Evolutionary conservation across 53 echinoderm and acorn worm genomes (phyloP), one percentile per base, ranked within the genome.

Genomic region (Crossaster papposus): DNA sequence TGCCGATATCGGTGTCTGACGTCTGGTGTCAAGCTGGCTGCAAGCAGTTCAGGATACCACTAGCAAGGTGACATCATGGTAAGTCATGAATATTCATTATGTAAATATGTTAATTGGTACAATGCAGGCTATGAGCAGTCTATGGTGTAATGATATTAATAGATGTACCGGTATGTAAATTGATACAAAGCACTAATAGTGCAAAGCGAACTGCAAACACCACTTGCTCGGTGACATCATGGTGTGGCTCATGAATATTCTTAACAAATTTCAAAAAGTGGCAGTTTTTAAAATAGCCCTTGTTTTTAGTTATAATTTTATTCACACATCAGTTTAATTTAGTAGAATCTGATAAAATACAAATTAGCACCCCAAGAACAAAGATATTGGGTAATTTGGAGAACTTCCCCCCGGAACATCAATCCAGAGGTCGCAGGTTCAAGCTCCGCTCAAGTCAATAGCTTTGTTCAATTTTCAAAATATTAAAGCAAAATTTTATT

Each of bases 1-100:
- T 94, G 89, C 72, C 96, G 76, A 70, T 95, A 91, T 18, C 95
- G 82, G 92, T 96, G 94, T 92, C 77, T 53, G 79, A 86, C 15
- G 63, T 87, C 20, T 87, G 87, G 87, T 87, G 87, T 58, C 77
- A 77, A 77, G 35, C 77, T 37, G 87, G 87, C 58, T 87, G 87
- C 28, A 87, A 87, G 36, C 87, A 62, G 37, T 87, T 87, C 36
- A 76, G 77, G 33, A 72, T 87, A 77, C 87, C 76, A 33, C 87
- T 87, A 36, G 77, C 35, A 36, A 87, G 87, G 77, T 87, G 87
- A 87, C 87, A 86, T 35, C 23, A 29, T 31, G 87, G 87, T 81
- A 26, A 81, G 81, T 44, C 44, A 44, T 44, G 44, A 44, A 44
- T 44, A 44, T 44, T 44, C 44, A 0, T n/a, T 14, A 51, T 23